These are phyloP conservation scores for Andrena hattorfiana DNA, from an alignment of 2,888 invertebrate species.

Conservation along the genomic window DNA sequence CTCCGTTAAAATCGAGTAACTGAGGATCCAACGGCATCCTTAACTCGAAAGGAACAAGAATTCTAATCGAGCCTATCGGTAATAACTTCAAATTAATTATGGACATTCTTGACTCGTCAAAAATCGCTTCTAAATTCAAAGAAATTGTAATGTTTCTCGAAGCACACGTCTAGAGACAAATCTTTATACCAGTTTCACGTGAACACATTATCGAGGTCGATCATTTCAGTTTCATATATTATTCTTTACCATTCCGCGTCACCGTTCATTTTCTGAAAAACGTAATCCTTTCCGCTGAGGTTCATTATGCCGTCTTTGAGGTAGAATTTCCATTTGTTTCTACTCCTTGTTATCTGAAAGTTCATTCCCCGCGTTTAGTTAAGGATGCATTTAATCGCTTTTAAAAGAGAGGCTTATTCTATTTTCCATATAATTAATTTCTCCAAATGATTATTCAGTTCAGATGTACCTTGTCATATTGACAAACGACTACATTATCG, in stretches of 20 bases:
- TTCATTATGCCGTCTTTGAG: constrained; percentile 99
- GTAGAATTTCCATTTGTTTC: constrained; percentile 99
- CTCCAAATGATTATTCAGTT: neutral
- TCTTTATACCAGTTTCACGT: constrained; percentile 49
- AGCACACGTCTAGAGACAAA: constrained; percentile 10
- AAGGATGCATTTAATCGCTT: neutral
- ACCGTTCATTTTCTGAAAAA: constrained; percentile 99
- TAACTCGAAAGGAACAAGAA: constrained; percentile 3
- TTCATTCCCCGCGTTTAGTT: neutral
- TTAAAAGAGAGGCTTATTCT: constrained; percentile 13
- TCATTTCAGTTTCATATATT: constrained; percentile 52
- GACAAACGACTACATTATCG: constrained; percentile 99
- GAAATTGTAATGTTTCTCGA: constrained; percentile 14
- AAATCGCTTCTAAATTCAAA: constrained; percentile 3
- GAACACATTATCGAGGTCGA: constrained; percentile 58
- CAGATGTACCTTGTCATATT: constrained; percentile 96
- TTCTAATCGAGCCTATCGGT: constrained; percentile 15
- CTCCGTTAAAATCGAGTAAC: neutral
- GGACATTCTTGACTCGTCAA: neutral
- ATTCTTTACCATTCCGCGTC: constrained; percentile 98
- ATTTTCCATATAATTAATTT: neutral
- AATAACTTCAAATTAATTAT: constrained; percentile 12
- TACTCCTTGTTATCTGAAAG: constrained; percentile 96
- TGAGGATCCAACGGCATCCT: constrained; percentile 24
- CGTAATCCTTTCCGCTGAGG: constrained; percentile 98